Evolutionary conservation across 2,888 invertebrate species (phyloP).

Genomic region (Dexiosoma caninum): DNA sequence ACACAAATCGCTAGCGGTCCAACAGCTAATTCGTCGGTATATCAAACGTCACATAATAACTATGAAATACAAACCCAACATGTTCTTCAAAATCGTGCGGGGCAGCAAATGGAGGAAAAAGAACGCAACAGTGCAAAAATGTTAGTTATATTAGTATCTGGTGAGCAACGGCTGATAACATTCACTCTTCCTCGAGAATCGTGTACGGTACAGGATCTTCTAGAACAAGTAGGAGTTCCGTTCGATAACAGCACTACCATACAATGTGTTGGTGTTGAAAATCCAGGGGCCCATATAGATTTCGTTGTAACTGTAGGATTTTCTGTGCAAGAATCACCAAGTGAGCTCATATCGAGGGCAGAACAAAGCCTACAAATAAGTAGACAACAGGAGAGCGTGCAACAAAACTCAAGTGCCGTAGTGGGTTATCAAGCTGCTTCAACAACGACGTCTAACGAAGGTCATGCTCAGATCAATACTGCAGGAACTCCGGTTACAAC

Average conservation of each 20-base stretch:
- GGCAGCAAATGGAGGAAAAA: conserved; percentile 73
- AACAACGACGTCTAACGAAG: conserved; percentile 23
- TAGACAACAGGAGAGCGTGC: conserved; percentile 71
- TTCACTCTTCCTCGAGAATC: conserved; percentile 89
- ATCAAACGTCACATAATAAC: conserved; percentile 75
- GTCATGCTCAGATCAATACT: conserved; percentile 26
- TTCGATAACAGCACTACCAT: conserved; percentile 85
- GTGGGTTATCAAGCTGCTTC: conserved; percentile 54
- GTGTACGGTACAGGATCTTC: conserved; percentile 88
- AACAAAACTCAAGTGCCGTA: conserved; percentile 60
- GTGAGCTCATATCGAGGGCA: conserved; percentile 76
- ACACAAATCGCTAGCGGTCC: conserved; percentile 33
- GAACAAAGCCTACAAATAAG: conserved; percentile 76
- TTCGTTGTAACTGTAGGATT: conserved; percentile 87
- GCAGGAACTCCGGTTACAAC: conserved; percentile 4
- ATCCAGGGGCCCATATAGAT: conserved; percentile 86
- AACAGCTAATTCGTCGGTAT: conserved; percentile 70
- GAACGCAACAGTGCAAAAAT: conserved; percentile 84
- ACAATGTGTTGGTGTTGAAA: conserved; percentile 86
- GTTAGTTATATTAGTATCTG: conserved; percentile 86
- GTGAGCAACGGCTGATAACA: conserved; percentile 89
- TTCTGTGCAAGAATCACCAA: conserved; percentile 75
- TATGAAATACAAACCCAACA: conserved; percentile 78
- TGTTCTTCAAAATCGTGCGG: conserved; percentile 74
- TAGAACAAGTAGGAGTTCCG: conserved; percentile 86